Percentiles rank a stretch among this genome's conserved stretches.
phyloP scores from a whole-genome alignment of 2,888 invertebrate genomes.

The Conomelus anceps region DNA sequence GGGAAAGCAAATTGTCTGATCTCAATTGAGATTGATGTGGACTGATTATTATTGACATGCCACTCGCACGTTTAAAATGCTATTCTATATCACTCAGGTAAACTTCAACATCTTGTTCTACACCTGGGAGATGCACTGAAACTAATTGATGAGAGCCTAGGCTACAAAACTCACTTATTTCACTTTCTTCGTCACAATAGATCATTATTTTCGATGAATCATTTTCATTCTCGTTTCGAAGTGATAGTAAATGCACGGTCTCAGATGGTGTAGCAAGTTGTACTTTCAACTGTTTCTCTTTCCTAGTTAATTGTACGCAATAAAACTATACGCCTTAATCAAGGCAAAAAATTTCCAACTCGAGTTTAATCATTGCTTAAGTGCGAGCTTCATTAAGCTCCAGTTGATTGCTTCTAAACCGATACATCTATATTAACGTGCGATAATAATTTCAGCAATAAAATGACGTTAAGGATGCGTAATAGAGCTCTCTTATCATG shows the following conservation, averaged over 20 bases:
- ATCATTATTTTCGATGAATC: not conserved
- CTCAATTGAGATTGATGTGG: not conserved
- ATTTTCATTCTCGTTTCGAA: not conserved
- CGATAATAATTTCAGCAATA: too few relatives aligned
- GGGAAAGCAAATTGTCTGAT: not conserved
- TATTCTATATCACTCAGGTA: not conserved
- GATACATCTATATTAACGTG: too few relatives aligned
- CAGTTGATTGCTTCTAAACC: too few relatives aligned
- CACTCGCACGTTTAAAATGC: not conserved
- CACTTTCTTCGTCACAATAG: not conserved
- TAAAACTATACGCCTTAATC: not conserved
- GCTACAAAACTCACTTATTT: not conserved
- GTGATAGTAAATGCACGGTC: not conserved
- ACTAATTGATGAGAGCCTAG: not conserved
- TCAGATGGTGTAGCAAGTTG: not conserved
- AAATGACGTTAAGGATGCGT: too few relatives aligned
- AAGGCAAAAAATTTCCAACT: not conserved
- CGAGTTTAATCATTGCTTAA: not conserved
- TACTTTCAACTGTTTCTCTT: not conserved
- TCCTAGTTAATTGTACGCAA: not conserved
- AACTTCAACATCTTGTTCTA: not conserved
- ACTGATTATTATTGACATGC: not conserved
- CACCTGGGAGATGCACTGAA: not conserved
- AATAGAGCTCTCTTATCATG: too few relatives aligned
- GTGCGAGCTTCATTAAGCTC: too few relatives aligned